A percentile compares a stretch with the other conserved stretches of the same genome.
Conservation (phyloP, 2,888 invertebrate species). For the Gastrophysa polygoni region DNA sequence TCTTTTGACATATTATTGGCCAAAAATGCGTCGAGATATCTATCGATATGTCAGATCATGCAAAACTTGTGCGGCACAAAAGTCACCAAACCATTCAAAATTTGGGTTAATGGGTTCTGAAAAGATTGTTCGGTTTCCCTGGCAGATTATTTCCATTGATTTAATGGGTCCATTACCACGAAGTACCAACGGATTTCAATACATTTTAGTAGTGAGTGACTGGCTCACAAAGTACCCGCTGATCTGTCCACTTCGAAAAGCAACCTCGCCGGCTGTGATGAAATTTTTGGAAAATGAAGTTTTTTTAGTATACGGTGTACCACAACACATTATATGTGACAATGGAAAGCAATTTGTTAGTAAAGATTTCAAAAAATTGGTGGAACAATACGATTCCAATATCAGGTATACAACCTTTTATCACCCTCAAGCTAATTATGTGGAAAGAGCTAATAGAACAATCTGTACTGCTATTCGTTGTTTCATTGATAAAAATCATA, state of each 20-base stretch:
- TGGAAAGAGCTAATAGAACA: no score
- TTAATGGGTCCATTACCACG: conserved; percentile 33
- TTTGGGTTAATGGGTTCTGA: conserved; percentile 36
- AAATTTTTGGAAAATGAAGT: conserved; percentile 23
- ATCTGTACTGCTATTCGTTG: no score
- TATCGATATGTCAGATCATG: conserved; percentile 30
- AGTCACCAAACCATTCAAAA: conserved; percentile 21
- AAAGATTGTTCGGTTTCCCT: conserved; percentile 30
- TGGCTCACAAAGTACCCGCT: conserved; percentile 28
- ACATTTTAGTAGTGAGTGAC: conserved; percentile 26
- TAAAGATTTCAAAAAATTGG: neutral
- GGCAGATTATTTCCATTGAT: conserved; percentile 33
- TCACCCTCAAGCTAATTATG: no score
- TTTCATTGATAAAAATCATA: no score
- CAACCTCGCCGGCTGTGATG: conserved; percentile 13
- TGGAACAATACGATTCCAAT: neutral
- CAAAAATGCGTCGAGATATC: conserved; percentile 33
- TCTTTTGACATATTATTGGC: conserved; percentile 33
- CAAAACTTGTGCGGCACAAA: conserved; percentile 33
- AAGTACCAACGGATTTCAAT: conserved; percentile 24
- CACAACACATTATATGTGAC: neutral
- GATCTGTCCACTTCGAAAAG: conserved; percentile 21
- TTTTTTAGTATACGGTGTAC: conserved; percentile 27
- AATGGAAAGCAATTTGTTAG: neutral
- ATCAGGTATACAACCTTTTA: no score